A percentile compares a stretch with the other conserved stretches of the same genome.
Conservation (phyloP, 2,113 vertebrate genomes). For the Deroptyus accipitrinus region DNA sequence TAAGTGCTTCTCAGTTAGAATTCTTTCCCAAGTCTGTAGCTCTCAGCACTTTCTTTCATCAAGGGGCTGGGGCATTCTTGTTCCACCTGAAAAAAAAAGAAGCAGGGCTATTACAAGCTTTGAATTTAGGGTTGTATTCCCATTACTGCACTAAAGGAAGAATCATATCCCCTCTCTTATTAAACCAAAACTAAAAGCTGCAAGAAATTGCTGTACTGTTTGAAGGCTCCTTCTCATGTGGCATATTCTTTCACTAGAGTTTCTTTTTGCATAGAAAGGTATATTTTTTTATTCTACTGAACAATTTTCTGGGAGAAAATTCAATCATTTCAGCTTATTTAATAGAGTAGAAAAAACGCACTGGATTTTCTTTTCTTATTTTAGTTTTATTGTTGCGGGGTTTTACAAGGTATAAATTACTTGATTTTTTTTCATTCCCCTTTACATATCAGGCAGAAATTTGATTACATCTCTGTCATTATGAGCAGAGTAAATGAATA, state of each 20-base stretch:
- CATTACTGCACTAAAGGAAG: conserved; percentile 11
- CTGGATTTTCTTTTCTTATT: not conserved
- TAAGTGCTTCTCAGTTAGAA: not conserved
- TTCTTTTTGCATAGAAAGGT: not conserved
- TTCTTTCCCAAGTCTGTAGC: not conserved
- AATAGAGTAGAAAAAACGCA: not conserved
- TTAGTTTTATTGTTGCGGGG: not conserved
- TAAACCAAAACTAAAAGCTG: not conserved
- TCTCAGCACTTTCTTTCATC: not conserved
- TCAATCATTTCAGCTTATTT: not conserved
- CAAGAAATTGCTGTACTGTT: not conserved
- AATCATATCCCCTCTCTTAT: not conserved
- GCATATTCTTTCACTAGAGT: not conserved
- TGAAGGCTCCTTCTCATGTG: not conserved
- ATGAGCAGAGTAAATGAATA: not conserved
- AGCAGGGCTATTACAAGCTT: not conserved
- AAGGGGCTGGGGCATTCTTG: not conserved
- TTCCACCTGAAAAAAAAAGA: conserved; percentile 23
- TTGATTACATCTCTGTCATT: not conserved
- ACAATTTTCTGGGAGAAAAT: not conserved
- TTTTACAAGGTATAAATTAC: not conserved
- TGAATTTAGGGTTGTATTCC: not conserved
- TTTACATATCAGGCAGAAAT: not conserved
- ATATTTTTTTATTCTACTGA: not conserved
- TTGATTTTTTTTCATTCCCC: not conserved